Evolutionary conservation across 2,888 invertebrate species (phyloP).

Genomic region (Morinoia aosen): DNA sequence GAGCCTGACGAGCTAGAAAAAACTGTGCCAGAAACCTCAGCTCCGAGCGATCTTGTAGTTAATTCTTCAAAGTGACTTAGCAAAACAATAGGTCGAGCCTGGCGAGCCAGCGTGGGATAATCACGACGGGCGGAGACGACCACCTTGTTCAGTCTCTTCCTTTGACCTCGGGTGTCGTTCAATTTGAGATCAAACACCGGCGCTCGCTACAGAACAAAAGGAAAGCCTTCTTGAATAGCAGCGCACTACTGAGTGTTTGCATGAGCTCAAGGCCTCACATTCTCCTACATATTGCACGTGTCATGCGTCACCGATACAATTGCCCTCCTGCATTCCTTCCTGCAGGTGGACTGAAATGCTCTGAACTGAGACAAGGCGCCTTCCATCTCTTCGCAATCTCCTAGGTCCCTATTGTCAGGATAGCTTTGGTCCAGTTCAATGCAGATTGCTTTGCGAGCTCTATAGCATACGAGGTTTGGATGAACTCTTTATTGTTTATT

Average conservation of each 20-base stretch:
- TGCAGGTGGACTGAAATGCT: not conserved
- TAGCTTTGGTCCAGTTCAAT: not conserved
- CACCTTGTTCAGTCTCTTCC: not conserved
- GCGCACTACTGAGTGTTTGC: not conserved
- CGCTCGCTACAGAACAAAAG: constrained; percentile 1
- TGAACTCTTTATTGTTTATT: not conserved
- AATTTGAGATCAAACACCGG: constrained; percentile 16
- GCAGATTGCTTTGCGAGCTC: not conserved
- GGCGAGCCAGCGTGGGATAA: not conserved
- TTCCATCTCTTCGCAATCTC: not conserved
- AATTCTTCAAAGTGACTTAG: not conserved
- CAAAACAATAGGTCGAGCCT: not conserved
- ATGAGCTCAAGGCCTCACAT: not conserved
- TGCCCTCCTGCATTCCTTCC: not conserved
- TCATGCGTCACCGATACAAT: constrained; percentile 15
- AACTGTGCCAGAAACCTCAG: not conserved
- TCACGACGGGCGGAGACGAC: too few relatives aligned
- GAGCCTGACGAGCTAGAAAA: not conserved
- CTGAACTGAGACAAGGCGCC: not conserved
- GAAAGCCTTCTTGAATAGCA: not conserved
- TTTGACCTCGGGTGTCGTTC: not conserved
- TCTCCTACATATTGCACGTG: not conserved
- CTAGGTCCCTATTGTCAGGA: not conserved
- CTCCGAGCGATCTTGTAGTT: not conserved
- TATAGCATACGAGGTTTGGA: not conserved